phyloP scores from a whole-genome alignment of 2,797 vertebrate species.

The Tokudaia muenninki region DNA sequence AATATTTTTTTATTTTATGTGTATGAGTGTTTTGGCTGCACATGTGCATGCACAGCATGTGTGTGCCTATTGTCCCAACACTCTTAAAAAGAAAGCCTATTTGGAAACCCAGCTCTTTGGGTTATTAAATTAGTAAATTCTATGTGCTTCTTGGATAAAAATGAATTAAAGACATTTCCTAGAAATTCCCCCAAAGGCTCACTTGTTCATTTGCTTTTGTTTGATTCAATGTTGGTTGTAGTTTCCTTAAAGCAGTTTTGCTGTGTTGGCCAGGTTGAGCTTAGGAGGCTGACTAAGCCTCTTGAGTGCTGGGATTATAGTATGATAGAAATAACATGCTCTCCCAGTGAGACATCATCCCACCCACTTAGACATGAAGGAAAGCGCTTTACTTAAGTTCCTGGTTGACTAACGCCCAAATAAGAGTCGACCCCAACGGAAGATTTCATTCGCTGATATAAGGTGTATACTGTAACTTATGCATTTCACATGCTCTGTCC shows the following conservation, averaged over 20 bases:
- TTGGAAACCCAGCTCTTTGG: slow-evolving; percentile 1
- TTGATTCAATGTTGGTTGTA: neutral
- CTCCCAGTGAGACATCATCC: neutral
- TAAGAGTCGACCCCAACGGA: neutral
- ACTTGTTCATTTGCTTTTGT: neutral
- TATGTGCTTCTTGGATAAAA: neutral
- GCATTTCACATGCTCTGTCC: neutral
- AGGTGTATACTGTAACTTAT: neutral
- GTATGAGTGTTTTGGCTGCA: neutral
- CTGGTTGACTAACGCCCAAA: neutral
- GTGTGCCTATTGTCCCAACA: neutral
- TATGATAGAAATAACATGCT: neutral
- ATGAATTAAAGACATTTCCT: neutral
- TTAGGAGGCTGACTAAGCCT: neutral
- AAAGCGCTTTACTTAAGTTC: neutral
- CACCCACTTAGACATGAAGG: neutral
- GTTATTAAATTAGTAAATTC: neutral
- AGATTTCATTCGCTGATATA: neutral
- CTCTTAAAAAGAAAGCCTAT: neutral
- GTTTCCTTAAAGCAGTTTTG: neutral
- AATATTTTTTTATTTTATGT: neutral
- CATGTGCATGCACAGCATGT: too few species aligned
- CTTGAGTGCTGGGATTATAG: neutral
- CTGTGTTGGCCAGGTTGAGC: neutral
- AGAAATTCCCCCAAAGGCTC: neutral